Base-by-base conservation (phyloP, 2,888 invertebrate species). In the Matsumyia berberina region DNA sequence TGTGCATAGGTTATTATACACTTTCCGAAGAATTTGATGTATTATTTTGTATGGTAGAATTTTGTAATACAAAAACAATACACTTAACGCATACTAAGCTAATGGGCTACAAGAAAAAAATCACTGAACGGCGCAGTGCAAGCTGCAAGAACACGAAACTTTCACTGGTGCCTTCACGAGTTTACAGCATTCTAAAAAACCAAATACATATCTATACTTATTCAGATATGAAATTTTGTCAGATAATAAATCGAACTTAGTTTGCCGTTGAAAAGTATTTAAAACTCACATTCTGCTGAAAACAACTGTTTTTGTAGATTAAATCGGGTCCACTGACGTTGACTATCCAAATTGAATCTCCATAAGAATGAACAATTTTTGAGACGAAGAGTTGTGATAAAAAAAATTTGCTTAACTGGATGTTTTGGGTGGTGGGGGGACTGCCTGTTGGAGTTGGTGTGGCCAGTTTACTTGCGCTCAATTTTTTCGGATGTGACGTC, bases 261-360 rank as follows among this genome's bases (percentile, higher is more conserved):
- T 46, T 53, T 12, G 35, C 55, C 55, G 55, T 57, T 57, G 35
- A 4, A 5, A 57, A 17, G 35, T n/a, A 15, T n/a, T 53, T 53
- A 6, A 8, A 31, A 66, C 66, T 15, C 39, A 66, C 66, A 51
- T 51, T 39, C 51, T 35, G 31, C 0, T 11, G 4, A 15, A 15
- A 29, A 37, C 24, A 19, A 5, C 0, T 11, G 37, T 29, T 51
- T 51, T 5, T 37, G 51, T 9, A 15, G 15, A 11, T 12, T 15
- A 6, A 37, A 31, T 35, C 49, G 39, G 15, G 37, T 66, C 51
- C 37, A 39, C 12, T 2, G 37, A 29, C 51, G 37, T 9, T 8
- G 35, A 24, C 24, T 24, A 39, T 12, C 1, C 6, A 15, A 17
- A 17, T 17, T 60, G 8, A 19, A 42, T 33, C 24, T 24, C 2